Evolutionary conservation across 2,888 invertebrate genomes (phyloP), one percentile per base, ranked within the genome.

Genomic region (Isotomurus palustris): DNA sequence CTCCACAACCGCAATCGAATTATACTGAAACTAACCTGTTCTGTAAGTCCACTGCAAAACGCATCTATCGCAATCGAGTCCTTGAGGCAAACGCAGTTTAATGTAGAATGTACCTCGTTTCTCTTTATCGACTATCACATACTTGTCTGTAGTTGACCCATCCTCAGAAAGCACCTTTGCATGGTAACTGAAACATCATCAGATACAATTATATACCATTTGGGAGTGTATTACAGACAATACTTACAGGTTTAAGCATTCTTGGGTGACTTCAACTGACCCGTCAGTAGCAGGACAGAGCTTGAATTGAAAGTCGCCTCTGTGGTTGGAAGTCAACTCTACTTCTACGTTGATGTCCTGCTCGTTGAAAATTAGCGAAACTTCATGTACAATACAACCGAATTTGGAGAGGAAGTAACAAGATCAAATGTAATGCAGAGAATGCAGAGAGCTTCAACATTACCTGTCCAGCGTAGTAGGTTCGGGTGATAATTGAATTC

Each of bases 11-110:
- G 10, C 8, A 24, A 24, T 24, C 6, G 6, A 19, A 8, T 14
- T 41, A 17, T 8, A 41, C n/a, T 6, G 41, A 19, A 8, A 45
- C 10, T 5, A 64, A 82, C 88, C 88, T 58, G 92, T 91, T 68
- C 12, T 19, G 75, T 92, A 93, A 56, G 85, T 90, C 92, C 92
- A 92, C 73, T 91, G 91, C n/a, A 93, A 74, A 3, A 92, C 88
- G 72, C 92, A 93, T 71, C 91, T 90, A 0, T 87, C 84, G 72
- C 92, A 92, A 0, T 89, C 89, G 2, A 92, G 75, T 71, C 86
- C 89, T 0, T 87, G 79, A 0, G 93, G 92, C 49, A 93, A 78
- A 2, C 83, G 80, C 0, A 91, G 88, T 63, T 83, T 80, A 74
- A 91, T 89, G 53, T 83, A 80, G 69, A 83, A 82, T 38, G 77